A percentile compares a stretch with the other conserved stretches of the same genome.
These are phyloP conservation scores for Pomacea canaliculata DNA, from an alignment of 2,888 invertebrate genomes.

Conservation along the genomic window DNA sequence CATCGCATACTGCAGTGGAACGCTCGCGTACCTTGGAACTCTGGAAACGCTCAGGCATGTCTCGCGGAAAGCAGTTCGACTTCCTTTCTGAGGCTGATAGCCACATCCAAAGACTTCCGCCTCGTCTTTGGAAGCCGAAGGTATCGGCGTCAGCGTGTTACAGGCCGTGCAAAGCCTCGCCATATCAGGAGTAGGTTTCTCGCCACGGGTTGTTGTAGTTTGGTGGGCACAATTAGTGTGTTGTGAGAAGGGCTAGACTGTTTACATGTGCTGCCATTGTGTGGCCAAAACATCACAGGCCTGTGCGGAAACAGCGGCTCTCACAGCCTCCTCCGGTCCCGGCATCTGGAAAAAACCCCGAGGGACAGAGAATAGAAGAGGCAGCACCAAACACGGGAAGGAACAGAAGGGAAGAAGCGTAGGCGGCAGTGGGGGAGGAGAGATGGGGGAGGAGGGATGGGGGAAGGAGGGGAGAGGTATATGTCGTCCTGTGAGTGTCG, in stretches of 20 bases:
- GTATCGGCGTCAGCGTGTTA: too few species aligned
- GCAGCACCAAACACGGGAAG: not conserved
- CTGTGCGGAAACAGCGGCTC: constrained; percentile 4
- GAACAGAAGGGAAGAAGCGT: constrained; percentile 1
- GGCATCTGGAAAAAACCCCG: not conserved
- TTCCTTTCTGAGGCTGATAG: too few species aligned
- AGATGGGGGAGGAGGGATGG: too few species aligned
- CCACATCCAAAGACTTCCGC: too few species aligned
- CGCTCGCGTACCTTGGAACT: too few species aligned
- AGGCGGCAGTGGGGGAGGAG: too few species aligned
- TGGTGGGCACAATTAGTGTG: constrained; percentile 6
- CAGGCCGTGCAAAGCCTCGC: not conserved
- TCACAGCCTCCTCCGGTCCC: not conserved
- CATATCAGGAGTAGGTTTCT: not conserved
- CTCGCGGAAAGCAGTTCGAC: too few species aligned
- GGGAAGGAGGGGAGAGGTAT: too few species aligned
- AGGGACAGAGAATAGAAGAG: not conserved
- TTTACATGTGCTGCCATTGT: not conserved
- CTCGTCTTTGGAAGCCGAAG: too few species aligned
- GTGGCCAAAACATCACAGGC: constrained; percentile 4
- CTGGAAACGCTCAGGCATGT: too few species aligned
- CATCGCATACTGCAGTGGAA: too few species aligned
- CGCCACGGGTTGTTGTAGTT: not conserved
- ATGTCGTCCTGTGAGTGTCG: too few species aligned
- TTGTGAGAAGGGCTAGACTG: not conserved